Evolutionary conservation across 2,797 vertebrate species (phyloP).

Genomic region (Anniella stebbinsi): DNA sequence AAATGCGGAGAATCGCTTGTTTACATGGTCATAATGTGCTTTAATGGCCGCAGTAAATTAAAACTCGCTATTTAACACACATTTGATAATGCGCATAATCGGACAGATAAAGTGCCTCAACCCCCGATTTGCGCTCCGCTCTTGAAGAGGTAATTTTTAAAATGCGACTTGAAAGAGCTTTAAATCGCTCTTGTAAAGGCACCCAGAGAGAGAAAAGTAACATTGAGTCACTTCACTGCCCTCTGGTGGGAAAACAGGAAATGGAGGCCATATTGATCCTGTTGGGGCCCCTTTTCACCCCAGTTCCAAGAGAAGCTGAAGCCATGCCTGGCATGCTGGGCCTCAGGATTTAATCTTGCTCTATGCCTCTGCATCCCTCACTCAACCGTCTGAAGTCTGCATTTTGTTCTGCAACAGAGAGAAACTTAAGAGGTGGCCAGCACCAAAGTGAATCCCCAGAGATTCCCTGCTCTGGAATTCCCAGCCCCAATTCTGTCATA

Average conservation of each 20-base stretch:
- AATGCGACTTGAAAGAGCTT: too few relatives aligned
- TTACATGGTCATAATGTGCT: too few relatives aligned
- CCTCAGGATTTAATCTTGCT: neutral
- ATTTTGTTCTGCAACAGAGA: neutral
- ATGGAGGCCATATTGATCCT: neutral
- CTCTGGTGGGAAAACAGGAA: slow-evolving; percentile 3
- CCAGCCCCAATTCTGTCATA: neutral
- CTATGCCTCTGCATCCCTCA: neutral
- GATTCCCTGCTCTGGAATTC: neutral
- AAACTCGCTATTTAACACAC: too few relatives aligned
- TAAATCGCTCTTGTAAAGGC: too few relatives aligned
- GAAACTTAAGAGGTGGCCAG: slow-evolving; percentile 6
- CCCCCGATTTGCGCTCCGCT: too few relatives aligned
- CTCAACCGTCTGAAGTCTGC: neutral
- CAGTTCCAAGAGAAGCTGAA: neutral
- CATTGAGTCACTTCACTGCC: neutral
- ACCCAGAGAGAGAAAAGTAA: too few relatives aligned
- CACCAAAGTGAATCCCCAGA: neutral
- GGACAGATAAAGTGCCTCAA: too few relatives aligned
- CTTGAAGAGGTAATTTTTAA: too few relatives aligned
- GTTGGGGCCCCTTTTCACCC: too few relatives aligned
- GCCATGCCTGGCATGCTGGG: neutral
- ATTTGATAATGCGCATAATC: too few relatives aligned
- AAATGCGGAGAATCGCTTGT: too few relatives aligned
- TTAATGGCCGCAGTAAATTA: too few relatives aligned